Base-by-base conservation (phyloP, 2,113 vertebrate species). In the Sakesphorus luctuosus region DNA sequence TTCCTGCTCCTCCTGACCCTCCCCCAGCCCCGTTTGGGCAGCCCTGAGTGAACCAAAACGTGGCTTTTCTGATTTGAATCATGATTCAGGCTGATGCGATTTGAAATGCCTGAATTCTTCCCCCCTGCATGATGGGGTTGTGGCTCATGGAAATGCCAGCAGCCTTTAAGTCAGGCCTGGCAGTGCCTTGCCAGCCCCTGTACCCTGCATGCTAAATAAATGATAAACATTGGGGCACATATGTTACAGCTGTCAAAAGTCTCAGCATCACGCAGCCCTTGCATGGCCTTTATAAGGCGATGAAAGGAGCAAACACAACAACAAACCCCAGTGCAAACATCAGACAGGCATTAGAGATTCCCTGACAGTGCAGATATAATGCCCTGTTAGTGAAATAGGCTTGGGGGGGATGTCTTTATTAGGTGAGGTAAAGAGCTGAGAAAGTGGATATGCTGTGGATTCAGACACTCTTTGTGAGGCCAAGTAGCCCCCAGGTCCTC, bases 61-160 rank as follows among this genome's bases (percentile, higher is more conserved):
- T 96, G 83, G 71, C 89, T 97, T 97, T 78, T 95, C 97, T 96
- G 94, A 97, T 97, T 98, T 98, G 93, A 97, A 63, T 97, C 96
- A 94, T 65, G 96, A 67, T 88, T 73, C 95, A 87, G 94, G 65
- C 87, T 97, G 93, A 96, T 97, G 95, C 91, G 94, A 97, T 97
- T 97, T 90, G 94, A 97, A 98, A 97, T 96, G 98, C 95, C 94
- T 97, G 97, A 96, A 33, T 93, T 94, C 96, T 88, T 96, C 95
- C 97, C 75, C 87, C 67, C 92, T 89, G 62, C 78, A 53, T 86
- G 97, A 94, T 92, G 82, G 67, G 79, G 23, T 88, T 93, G 94
- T 91, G 55, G 91, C 74, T 90, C 78, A 84, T 89, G 59, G 79
- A 95, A 92, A 80, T 85, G 85, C 74, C 87, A 96, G 88, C 93